Percentiles rank a stretch among this genome's conserved stretches.
These are phyloP conservation scores for Drosophila kohkoa DNA, from an alignment of 1,140 invertebrate species.

Conservation along the genomic window DNA sequence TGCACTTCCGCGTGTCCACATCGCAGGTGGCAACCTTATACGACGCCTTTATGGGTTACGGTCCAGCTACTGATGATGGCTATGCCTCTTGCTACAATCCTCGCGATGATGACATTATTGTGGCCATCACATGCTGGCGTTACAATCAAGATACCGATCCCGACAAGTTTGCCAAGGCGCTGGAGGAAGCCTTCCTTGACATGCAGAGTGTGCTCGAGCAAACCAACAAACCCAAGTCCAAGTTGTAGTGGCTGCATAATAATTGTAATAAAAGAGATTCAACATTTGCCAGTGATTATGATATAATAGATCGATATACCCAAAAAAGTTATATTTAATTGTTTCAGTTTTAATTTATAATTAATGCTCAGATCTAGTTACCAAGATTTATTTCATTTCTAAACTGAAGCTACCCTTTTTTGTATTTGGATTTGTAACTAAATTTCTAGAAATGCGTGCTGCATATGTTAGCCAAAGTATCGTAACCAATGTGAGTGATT, in stretches of 20 bases:
- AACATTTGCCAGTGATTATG: conserved; percentile 10
- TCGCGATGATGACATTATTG: conserved; percentile 89
- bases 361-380: conserved; percentile 7
- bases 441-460: conserved; percentile 39
- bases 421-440: conserved; percentile 4
- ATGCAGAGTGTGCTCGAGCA: conserved; percentile 52
- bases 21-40: conserved; percentile 92
- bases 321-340: too few relatives aligned
- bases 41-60: conserved; percentile 93
- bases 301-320: neutral
- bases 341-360: too few relatives aligned
- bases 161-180: conserved; percentile 37
- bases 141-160: conserved; percentile 70
- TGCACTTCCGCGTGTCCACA: conserved; percentile 93
- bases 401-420: conserved; percentile 2
- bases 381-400: neutral
- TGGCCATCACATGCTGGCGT: conserved; percentile 89
- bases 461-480: conserved; percentile 11
- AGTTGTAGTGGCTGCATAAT: conserved; percentile 40
- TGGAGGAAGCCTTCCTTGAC: conserved; percentile 55
- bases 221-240: conserved; percentile 29
- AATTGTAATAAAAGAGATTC: conserved; percentile 5
- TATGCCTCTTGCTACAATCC: conserved; percentile 96
- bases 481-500: conserved; percentile 13
- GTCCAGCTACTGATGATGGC: conserved; percentile 90